A percentile compares a stretch with the other conserved stretches of the same genome.
phyloP scores from a whole-genome alignment of 2,888 invertebrate species.

The Teleiodes luculella region DNA sequence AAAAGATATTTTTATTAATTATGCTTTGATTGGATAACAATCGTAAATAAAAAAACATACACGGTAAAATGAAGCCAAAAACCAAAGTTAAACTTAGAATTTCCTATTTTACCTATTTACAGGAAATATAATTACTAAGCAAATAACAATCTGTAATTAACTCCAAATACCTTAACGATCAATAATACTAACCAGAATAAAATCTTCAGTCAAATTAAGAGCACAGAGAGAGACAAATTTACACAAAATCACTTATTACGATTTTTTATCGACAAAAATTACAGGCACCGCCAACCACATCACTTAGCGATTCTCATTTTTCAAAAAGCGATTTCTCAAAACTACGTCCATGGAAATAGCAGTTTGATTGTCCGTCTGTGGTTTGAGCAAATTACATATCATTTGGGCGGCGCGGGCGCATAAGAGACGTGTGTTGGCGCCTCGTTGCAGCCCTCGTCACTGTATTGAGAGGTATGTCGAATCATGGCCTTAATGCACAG shows the following conservation, averaged over 20 bases:
- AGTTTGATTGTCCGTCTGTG: conserved; percentile 49
- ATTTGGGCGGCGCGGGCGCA: conserved; percentile 45
- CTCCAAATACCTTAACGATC: too few relatives aligned
- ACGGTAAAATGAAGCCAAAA: too few relatives aligned
- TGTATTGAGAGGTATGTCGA: conserved; percentile 55
- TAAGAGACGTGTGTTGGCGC: conserved; percentile 67
- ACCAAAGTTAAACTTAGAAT: too few relatives aligned
- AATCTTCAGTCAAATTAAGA: too few relatives aligned
- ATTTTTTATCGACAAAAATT: background rate
- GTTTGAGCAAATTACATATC: conserved; percentile 67
- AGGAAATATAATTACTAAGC: too few relatives aligned
- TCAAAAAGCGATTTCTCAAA: background rate
- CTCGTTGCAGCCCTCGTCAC: conserved; percentile 63
- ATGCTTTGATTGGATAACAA: too few relatives aligned
- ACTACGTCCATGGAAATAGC: conserved; percentile 40
- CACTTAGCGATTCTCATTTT: background rate
- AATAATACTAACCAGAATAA: too few relatives aligned
- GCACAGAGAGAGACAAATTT: too few relatives aligned
- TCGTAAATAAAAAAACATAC: too few relatives aligned
- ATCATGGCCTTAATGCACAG: conserved; percentile 42
- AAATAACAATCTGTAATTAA: too few relatives aligned
- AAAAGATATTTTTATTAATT: too few relatives aligned
- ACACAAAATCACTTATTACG: background rate
- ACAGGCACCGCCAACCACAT: background rate
- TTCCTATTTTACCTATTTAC: too few relatives aligned